Conservation (phyloP, 2,888 invertebrate species). For the Calameuta filiformis region DNA sequence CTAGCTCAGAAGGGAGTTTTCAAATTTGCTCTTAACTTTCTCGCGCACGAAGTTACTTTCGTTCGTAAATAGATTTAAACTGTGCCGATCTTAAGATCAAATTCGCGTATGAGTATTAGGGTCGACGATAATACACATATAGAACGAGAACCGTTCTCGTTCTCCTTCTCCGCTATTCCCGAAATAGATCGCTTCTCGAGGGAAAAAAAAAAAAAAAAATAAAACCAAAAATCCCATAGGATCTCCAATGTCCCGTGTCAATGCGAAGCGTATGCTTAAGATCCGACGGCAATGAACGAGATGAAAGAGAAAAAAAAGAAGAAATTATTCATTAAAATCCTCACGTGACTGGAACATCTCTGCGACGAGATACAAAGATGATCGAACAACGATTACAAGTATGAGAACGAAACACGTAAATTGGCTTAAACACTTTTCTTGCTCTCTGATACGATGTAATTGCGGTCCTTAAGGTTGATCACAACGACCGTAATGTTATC, state of each 20-base stretch:
- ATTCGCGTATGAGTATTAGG: neutral
- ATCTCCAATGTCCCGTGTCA: neutral
- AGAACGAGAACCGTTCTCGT: neutral
- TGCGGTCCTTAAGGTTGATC: conserved; percentile 78
- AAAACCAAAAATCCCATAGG: neutral
- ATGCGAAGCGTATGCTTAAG: neutral
- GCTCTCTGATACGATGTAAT: conserved; percentile 39
- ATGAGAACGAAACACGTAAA: neutral
- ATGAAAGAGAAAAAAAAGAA: neutral
- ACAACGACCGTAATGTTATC: conserved; percentile 97
- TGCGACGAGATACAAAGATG: neutral
- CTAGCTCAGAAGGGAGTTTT: neutral
- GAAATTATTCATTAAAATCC: neutral
- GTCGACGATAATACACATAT: neutral
- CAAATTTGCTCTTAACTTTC: neutral
- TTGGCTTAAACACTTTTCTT: neutral
- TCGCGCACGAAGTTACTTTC: neutral
- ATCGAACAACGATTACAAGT: neutral
- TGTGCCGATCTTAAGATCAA: neutral
- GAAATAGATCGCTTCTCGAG: neutral
- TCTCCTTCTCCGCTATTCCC: neutral
- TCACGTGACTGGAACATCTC: neutral
- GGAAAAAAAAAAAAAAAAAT: neutral
- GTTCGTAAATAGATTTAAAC: neutral
- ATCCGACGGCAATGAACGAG: neutral